Evolutionary conservation across 1,140 invertebrate species (phyloP), one percentile per base, ranked within the genome.

Genomic region (Coelopa frigida): DNA sequence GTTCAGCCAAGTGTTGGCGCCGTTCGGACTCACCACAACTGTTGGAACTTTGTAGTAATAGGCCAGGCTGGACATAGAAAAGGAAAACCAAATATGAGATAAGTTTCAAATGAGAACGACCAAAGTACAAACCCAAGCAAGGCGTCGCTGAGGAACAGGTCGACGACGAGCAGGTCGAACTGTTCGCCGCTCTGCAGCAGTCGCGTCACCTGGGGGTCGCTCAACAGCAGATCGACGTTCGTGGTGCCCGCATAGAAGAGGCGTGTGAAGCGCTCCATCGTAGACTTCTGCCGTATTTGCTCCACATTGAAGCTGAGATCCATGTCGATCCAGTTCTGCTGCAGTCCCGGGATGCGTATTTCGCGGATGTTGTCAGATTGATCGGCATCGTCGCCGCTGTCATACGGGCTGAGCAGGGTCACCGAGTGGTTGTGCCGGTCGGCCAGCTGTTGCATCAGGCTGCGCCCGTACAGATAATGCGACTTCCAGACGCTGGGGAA

Each of bases 1-100:
- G 40, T 79, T 75, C 3, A 76, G 64, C 79, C 79, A 82, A 1
- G 79, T 79, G 45, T 81, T 73, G 2, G 78, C 68, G 3, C 75
- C 73, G 26, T 75, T 73, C 2, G 79, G 77, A 37, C 76, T 72
- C 0, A 80, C 55, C 0, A 76, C 78, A 5, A 82, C 70, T 5
- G 78, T 68, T 1, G 80, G 80, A 5, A 80, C 70, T 17, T 76
- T 73, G 42, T 77, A 74, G 26, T 73, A 64, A 50, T 74, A 66
- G 2, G 78, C 73, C 8, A 82, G 54, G 0, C 77, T 76, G 10
- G 71, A 57, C 20, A 17, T 15, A 3, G 7, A 33, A 29, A 1
- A 32, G 18, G 20, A 35, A 20, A 49, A 14, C 23, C 38, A 4
- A n/a, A 36, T 10, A 32, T 31, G 2, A 27, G 20, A 17, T 24